Evolutionary conservation across 2,797 vertebrate genomes (phyloP).

Genomic region (Sebastes reedi): DNA sequence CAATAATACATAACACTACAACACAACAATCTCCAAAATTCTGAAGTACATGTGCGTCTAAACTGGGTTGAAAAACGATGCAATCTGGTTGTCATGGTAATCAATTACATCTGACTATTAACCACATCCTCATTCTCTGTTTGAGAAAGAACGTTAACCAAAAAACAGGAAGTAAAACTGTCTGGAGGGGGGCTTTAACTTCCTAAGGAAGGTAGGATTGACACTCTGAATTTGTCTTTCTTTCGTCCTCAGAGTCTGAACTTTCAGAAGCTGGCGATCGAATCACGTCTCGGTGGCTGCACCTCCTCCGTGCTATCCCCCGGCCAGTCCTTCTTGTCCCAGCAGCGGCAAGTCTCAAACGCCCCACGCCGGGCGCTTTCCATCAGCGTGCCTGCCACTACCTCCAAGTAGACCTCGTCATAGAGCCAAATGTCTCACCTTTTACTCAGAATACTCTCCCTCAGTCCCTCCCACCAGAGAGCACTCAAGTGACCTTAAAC

Average conservation of each 20-base stretch:
- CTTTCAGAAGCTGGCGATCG: slow-evolving; percentile 94
- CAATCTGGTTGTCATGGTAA: too few species aligned
- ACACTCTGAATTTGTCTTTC: neutral
- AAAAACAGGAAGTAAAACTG: too few species aligned
- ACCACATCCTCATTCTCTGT: too few species aligned
- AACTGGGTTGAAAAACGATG: too few species aligned
- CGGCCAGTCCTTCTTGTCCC: slow-evolving; percentile 91
- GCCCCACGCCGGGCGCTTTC: slow-evolving; percentile 85
- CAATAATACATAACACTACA: neutral
- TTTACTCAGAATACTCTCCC: slow-evolving; percentile 1
- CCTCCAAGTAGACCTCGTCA: slow-evolving; percentile 85
- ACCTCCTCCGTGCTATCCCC: slow-evolving; percentile 69
- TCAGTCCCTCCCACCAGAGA: slow-evolving; percentile 8
- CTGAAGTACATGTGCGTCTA: neutral
- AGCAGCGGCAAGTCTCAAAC: slow-evolving; percentile 93
- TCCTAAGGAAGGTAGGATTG: neutral
- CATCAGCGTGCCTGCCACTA: slow-evolving; percentile 84
- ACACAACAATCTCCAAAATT: neutral
- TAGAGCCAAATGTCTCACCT: slow-evolving; percentile 21
- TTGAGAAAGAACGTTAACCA: too few species aligned
- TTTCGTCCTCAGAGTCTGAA: slow-evolving; percentile 85
- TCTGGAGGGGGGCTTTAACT: neutral
- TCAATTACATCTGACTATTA: neutral
- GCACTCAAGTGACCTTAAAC: slow-evolving; percentile 95
- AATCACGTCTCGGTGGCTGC: slow-evolving; percentile 87